Percentiles rank a stretch among this genome's conserved stretches.
Evolutionary conservation across 2,797 vertebrate genomes (phyloP).

Genomic region (Lithobates sylvaticus): DNA sequence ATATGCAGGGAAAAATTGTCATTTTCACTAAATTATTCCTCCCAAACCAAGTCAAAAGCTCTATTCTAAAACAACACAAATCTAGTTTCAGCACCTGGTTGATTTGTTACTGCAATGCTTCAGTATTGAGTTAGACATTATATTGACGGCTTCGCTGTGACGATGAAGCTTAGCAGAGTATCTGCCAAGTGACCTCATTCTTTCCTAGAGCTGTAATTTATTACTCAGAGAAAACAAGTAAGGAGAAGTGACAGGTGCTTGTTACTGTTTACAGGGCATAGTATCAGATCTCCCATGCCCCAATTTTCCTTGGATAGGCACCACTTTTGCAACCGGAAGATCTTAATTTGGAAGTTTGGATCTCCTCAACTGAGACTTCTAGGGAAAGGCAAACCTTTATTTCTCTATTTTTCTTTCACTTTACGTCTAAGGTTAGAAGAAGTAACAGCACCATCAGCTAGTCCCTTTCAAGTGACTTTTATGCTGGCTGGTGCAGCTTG

Average conservation of each 20-base stretch:
- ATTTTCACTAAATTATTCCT: no score
- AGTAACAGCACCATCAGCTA: no score
- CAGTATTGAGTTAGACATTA: constrained; percentile 34
- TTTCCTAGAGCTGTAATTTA: constrained; percentile 31
- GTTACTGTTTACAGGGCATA: neutral
- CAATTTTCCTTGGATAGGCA: neutral
- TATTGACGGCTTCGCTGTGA: constrained; percentile 9
- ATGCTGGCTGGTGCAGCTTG: no score
- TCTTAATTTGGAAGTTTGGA: neutral
- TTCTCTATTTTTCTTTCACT: no score
- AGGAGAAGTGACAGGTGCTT: constrained; percentile 6
- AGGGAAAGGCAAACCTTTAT: no score
- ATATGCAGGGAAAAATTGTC: no score
- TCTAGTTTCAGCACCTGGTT: no score
- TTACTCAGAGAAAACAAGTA: constrained; percentile 21
- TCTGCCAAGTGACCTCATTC: constrained; percentile 36
- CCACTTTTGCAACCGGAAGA: neutral
- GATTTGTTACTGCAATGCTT: neutral
- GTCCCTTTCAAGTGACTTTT: no score
- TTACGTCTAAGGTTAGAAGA: no score
- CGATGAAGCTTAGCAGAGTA: constrained; percentile 24
- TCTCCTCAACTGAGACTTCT: constrained; percentile 2
- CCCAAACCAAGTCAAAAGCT: no score
- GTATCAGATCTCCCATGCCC: constrained; percentile 11
- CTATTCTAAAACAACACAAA: no score